Base-by-base conservation (phyloP, 2,888 invertebrate species). In the Crematogaster levior region DNA sequence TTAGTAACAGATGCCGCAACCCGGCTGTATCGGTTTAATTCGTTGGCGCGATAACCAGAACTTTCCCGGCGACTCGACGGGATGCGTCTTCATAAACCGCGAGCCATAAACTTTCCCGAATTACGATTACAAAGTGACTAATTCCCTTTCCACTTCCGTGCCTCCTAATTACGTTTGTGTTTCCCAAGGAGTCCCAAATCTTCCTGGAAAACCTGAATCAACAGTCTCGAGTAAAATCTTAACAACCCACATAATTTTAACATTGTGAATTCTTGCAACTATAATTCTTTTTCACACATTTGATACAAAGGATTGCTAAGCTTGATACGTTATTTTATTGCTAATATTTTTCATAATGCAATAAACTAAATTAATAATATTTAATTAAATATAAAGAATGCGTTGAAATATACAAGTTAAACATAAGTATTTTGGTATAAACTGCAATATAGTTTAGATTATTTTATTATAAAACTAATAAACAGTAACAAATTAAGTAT, bases 1-100 rank as follows among this genome's bases (percentile, higher is more conserved):
- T 83, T 83, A 84, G 83, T 85, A 89, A 89, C 88, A 89, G 88
- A 89, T 89, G 88, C 89, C 75, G 79, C 87, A 40, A 79, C 81
- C 79, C 74, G 46, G 82, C 80, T 84, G 86, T 82, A 87, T 87
- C 87, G 84, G 60, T 87, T 88, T 89, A 89, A 88, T 88, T 89
- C 88, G 87, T 84, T 77, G 82, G 80, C 84, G 83, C 81, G 89
- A 86, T 87, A 87, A 89, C 82, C 86, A 84, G 82, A 84, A 83
- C 82, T 89, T 88, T 80, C 86, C 61, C 74, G 84, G 68, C 82
- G 81, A 61, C 74, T 58, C 43, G 56, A 56, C 80, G 73, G 40
- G 80, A 89, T 87, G 84, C 84, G 82, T 84, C 84, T 86, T 85
- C 66, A 70, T 60, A 82, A 86, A 75, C 68, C 84, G 83, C 60